These are phyloP conservation scores for Aphidius gifuensis DNA, from an alignment of 1,140 invertebrate genomes.

Conservation along the genomic window DNA sequence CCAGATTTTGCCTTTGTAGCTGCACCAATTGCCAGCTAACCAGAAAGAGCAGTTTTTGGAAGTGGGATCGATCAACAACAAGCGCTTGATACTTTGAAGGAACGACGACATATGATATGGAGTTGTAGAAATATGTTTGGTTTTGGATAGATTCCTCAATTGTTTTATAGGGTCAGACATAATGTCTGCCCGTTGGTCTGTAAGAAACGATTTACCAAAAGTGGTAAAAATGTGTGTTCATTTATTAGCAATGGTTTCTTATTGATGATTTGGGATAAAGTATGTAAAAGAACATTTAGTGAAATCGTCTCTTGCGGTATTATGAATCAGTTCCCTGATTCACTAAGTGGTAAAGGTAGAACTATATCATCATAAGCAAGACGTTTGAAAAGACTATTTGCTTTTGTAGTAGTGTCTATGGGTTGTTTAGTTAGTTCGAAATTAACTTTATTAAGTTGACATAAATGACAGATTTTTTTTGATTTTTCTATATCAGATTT, in stretches of 20 bases:
- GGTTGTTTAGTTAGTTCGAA: constrained; percentile 29
- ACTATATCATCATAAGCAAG: constrained; percentile 38
- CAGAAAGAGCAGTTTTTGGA: too few species aligned
- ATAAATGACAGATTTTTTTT: constrained; percentile 37
- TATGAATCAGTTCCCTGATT: constrained; percentile 36
- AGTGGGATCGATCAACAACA: too few species aligned
- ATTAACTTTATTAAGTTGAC: constrained; percentile 40
- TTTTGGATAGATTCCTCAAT: constrained; percentile 32
- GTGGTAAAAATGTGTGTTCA: constrained; percentile 28
- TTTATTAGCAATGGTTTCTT: constrained; percentile 34
- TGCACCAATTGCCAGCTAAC: too few species aligned
- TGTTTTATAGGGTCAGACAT: constrained; percentile 34
- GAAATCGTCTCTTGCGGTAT: constrained; percentile 44
- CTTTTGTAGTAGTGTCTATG: constrained; percentile 36
- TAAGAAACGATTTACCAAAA: constrained; percentile 27
- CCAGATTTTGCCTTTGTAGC: too few species aligned
- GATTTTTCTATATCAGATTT: constrained; percentile 30
- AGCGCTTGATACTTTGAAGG: too few species aligned
- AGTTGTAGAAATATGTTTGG: too few species aligned
- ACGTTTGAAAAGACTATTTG: constrained; percentile 28
- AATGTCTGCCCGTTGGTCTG: constrained; percentile 30
- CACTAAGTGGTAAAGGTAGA: constrained; percentile 31
- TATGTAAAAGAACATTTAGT: constrained; percentile 41
- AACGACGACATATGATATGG: too few species aligned
- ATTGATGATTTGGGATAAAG: constrained; percentile 41